A percentile compares a stretch with the other conserved stretches of the same genome.
These are phyloP conservation scores for Aphelinus certus DNA, from an alignment of 1,140 invertebrate genomes.

Conservation along the genomic window DNA sequence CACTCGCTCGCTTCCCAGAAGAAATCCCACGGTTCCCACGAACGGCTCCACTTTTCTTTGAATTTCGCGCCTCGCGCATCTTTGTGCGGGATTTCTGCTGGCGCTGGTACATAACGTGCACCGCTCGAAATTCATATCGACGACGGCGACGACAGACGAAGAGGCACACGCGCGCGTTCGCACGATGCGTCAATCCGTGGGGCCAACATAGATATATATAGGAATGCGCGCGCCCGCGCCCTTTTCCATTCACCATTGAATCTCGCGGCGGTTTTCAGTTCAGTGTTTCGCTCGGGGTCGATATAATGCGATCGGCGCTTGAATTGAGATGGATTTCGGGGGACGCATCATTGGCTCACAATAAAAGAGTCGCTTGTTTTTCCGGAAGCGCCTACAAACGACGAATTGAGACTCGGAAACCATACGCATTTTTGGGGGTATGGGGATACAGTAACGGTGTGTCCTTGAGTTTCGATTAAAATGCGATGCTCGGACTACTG, in stretches of 20 bases:
- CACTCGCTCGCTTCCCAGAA: slow-evolving; percentile 27
- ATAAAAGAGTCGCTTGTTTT: neutral
- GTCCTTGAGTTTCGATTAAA: too few relatives aligned
- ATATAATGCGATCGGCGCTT: neutral
- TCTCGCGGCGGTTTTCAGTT: neutral
- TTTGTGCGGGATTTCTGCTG: neutral
- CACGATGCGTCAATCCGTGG: slow-evolving; percentile 8
- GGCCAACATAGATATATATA: neutral
- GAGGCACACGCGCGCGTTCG: neutral
- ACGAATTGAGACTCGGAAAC: too few relatives aligned
- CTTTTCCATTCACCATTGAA: slow-evolving; percentile 6
- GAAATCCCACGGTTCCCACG: slow-evolving; percentile 37
- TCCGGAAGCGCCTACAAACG: too few relatives aligned
- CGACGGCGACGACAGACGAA: neutral
- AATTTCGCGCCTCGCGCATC: slow-evolving; percentile 20
- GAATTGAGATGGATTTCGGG: too few relatives aligned
- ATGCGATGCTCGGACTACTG: too few relatives aligned
- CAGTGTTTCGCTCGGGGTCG: neutral
- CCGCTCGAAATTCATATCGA: slow-evolving; percentile 13
- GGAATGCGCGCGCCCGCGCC: neutral
- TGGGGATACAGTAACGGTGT: too few relatives aligned
- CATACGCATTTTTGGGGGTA: too few relatives aligned
- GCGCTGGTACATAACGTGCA: neutral
- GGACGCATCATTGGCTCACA: neutral
- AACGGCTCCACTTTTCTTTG: slow-evolving; percentile 37